Percentiles rank a stretch among this genome's conserved stretches.
phyloP scores from a whole-genome alignment of 2,888 invertebrate species.

The Gisinianus flammeolus region DNA sequence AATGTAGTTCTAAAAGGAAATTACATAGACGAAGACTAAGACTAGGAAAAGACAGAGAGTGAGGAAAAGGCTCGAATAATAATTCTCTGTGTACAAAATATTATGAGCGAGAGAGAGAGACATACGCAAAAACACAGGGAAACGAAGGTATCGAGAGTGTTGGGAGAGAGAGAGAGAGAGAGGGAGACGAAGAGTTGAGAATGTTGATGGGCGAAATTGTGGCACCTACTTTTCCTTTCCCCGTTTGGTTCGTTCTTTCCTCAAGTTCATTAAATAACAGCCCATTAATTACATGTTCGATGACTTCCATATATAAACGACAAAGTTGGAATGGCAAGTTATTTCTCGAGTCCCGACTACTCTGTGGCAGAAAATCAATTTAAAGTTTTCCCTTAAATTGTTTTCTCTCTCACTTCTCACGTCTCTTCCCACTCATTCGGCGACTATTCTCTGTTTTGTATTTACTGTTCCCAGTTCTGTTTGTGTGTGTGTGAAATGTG shows the following conservation, averaged over 20 bases:
- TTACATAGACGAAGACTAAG: not conserved
- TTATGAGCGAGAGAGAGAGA: too few relatives aligned
- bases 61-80: not conserved
- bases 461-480: too few relatives aligned
- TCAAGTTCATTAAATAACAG: conserved; percentile 7
- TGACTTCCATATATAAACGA: conserved; percentile 15
- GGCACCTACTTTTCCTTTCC: not conserved
- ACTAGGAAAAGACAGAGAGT: not conserved
- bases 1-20: too few relatives aligned
- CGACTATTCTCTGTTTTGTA: too few relatives aligned
- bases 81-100: too few relatives aligned
- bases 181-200: not conserved
- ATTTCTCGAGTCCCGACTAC: not conserved
- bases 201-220: not conserved
- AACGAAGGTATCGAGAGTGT: not conserved
- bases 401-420: not conserved
- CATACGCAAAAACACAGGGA: not conserved
- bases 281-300: conserved; percentile 17
- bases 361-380: not conserved
- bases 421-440: not conserved
- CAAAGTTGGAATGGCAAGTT: not conserved
- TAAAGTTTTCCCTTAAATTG: not conserved
- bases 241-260: not conserved
- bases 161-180: not conserved
- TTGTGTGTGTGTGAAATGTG: too few relatives aligned